These are phyloP conservation scores for Saccostrea echinata DNA, from an alignment of 1,140 invertebrate genomes.

Conservation along the genomic window DNA sequence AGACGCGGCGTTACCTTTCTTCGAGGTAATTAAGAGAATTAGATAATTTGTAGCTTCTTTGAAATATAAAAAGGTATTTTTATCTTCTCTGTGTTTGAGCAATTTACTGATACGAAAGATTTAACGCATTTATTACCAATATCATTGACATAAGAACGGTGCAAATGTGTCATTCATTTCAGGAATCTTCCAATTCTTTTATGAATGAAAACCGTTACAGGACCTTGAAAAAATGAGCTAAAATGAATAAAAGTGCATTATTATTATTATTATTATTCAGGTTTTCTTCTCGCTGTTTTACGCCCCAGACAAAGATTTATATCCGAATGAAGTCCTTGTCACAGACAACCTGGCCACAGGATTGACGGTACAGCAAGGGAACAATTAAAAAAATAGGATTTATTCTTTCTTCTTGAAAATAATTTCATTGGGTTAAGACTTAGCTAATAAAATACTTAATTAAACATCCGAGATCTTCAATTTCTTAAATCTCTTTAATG, in stretches of 20 bases:
- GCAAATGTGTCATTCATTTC: neutral
- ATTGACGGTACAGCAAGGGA: slow-evolving; percentile 63
- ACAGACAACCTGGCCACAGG: slow-evolving; percentile 74
- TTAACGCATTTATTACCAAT: too few species aligned
- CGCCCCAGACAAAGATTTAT: slow-evolving; percentile 73
- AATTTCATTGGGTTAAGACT: too few species aligned
- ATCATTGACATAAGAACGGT: neutral
- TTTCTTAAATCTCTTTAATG: too few species aligned
- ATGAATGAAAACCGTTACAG: too few species aligned
- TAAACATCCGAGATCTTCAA: too few species aligned
- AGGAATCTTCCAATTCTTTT: too few species aligned
- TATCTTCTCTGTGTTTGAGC: neutral
- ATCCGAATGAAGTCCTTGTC: slow-evolving; percentile 72
- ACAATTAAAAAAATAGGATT: too few species aligned
- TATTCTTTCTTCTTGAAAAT: too few species aligned
- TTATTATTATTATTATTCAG: slow-evolving; percentile 61
- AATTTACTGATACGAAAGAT: too few species aligned
- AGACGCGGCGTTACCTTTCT: slow-evolving; percentile 76
- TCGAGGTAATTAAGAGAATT: slow-evolving; percentile 74
- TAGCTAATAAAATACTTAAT: too few species aligned
- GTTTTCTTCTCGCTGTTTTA: slow-evolving; percentile 77
- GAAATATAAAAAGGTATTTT: neutral
- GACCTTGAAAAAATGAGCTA: neutral
- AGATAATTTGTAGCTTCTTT: neutral
- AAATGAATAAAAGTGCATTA: neutral